Percentiles rank a stretch among this genome's conserved stretches.
Conservation (phyloP, 2,888 invertebrate species). For the Drosophila cyrtoloma region DNA sequence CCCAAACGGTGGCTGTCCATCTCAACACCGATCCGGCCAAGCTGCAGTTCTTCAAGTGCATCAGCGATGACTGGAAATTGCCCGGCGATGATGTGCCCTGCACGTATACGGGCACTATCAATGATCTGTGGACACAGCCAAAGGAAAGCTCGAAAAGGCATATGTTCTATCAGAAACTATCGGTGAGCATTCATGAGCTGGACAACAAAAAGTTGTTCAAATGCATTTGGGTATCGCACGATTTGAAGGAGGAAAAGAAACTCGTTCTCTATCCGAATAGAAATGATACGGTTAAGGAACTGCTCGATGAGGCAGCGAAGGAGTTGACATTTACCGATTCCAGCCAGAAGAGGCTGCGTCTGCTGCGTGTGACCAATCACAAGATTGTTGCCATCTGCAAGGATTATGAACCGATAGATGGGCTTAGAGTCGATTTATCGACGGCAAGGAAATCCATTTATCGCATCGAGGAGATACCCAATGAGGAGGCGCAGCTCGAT, state of each 20-base stretch:
- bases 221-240: constrained; percentile 93
- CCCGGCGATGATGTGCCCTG: constrained; percentile 84
- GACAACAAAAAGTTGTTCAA: constrained; percentile 98
- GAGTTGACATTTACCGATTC: constrained; percentile 95
- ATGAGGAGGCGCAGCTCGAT: constrained; percentile 93
- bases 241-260: constrained; percentile 97
- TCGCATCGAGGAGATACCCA: constrained; percentile 97
- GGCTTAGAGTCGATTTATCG: constrained; percentile 54
- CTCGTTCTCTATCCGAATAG: constrained; percentile 98
- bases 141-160: constrained; percentile 95
- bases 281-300: constrained; percentile 94
- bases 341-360: constrained; percentile 95
- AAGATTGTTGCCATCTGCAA: constrained; percentile 89
- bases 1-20: constrained; percentile 95
- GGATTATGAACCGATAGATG: constrained; percentile 90
- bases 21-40: constrained; percentile 96
- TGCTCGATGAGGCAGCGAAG: constrained; percentile 97
- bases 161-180: constrained; percentile 98
- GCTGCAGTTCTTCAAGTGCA: constrained; percentile 98
- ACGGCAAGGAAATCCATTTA: constrained; percentile 84
- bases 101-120: constrained; percentile 86
- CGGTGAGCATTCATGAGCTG: constrained; percentile 98
- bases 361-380: constrained; percentile 90
- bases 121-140: constrained; percentile 94
- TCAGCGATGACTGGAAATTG: constrained; percentile 87